These are phyloP conservation scores for Pseudomugil tenellus DNA, from an alignment of 2,797 vertebrate genomes.

Conservation along the genomic window DNA sequence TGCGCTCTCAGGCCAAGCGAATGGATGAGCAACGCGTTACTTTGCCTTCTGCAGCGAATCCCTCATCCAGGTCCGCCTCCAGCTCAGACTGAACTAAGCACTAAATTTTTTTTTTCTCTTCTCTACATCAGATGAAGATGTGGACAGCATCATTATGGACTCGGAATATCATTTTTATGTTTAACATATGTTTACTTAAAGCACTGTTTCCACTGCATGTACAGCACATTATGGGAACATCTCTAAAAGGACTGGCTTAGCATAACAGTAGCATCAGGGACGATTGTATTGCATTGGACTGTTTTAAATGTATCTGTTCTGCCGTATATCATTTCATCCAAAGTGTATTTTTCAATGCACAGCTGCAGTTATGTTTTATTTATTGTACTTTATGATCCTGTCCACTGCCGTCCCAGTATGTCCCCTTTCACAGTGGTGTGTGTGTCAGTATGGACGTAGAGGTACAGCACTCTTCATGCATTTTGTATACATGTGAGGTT, in stretches of 20 bases:
- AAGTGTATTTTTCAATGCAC: slow-evolving; percentile 72
- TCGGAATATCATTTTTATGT: slow-evolving; percentile 11
- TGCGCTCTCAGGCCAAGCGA: slow-evolving; percentile 94
- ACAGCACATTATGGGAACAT: slow-evolving; percentile 25
- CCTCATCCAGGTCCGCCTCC: slow-evolving; percentile 60
- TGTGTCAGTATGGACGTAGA: slow-evolving; percentile 30
- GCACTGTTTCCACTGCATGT: slow-evolving; percentile 71
- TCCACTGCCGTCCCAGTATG: slow-evolving; percentile 53
- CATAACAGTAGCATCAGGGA: slow-evolving; percentile 61
- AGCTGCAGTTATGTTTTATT: slow-evolving; percentile 62
- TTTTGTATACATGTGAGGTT: slow-evolving; percentile 40
- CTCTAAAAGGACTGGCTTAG: slow-evolving; percentile 39
- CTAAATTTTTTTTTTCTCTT: slow-evolving; percentile 9
- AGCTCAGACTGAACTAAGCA: slow-evolving; percentile 51
- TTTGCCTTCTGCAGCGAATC: slow-evolving; percentile 81
- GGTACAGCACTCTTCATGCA: slow-evolving; percentile 50
- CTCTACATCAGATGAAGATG: slow-evolving; percentile 10
- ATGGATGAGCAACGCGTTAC: slow-evolving; percentile 97
- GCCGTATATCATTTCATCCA: slow-evolving; percentile 49
- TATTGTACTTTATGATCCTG: slow-evolving; percentile 59
- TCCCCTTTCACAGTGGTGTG: slow-evolving; percentile 20
- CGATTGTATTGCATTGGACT: slow-evolving; percentile 22
- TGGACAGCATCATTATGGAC: slow-evolving; percentile 3
- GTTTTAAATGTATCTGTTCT: slow-evolving; percentile 38
- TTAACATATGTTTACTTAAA: slow-evolving; percentile 40